phyloP scores from a whole-genome alignment of 2,888 invertebrate species.

The Spatulosminthurus flaviceps region DNA sequence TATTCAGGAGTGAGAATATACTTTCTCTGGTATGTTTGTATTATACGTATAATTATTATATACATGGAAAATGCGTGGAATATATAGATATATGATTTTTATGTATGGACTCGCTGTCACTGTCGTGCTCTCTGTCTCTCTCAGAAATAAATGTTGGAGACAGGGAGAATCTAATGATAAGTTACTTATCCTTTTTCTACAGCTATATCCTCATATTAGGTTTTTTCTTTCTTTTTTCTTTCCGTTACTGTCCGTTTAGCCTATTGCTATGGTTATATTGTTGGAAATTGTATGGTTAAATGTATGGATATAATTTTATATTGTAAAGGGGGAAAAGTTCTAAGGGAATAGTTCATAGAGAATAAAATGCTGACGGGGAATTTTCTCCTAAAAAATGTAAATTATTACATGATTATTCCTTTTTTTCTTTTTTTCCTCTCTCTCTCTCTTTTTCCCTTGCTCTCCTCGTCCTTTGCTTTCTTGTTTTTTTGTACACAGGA shows the following conservation, averaged over 20 bases:
- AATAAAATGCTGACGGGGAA: constrained; percentile 10
- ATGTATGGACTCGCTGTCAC: too few species aligned
- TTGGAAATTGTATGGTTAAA: not conserved
- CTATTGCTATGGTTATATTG: not conserved
- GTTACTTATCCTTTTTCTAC: not conserved
- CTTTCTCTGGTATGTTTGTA: too few species aligned
- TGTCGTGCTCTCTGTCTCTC: too few species aligned
- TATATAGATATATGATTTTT: too few species aligned
- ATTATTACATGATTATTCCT: constrained; percentile 18
- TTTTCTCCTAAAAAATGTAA: constrained; percentile 14
- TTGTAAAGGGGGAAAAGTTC: not conserved
- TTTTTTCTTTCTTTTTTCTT: not conserved
- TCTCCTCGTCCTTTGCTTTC: not conserved
- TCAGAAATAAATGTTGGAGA: not conserved
- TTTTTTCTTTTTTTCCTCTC: not conserved
- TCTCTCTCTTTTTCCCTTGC: not conserved
- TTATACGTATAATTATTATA: too few species aligned
- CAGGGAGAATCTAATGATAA: constrained; percentile 4
- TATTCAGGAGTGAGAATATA: too few species aligned
- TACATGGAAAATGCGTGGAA: too few species aligned
- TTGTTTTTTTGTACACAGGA: not conserved
- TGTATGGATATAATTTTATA: not conserved
- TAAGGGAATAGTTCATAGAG: not conserved
- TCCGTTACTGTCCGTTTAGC: not conserved
- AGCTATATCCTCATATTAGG: not conserved